phyloP scores from a whole-genome alignment of 2,113 vertebrate species.

The Diadophis punctatus region DNA sequence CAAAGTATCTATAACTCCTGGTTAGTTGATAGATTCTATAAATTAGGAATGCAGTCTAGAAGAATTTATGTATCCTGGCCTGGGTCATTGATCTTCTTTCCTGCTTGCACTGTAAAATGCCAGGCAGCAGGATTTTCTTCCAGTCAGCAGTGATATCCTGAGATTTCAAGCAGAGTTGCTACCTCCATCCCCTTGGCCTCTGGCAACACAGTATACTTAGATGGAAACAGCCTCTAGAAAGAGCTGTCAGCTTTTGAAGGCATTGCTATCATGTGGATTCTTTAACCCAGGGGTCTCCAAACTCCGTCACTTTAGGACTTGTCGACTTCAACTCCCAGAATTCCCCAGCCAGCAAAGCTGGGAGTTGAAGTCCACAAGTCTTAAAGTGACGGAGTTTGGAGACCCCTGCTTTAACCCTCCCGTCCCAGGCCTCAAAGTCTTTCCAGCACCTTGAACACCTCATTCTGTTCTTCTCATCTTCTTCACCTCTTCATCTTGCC shows the following conservation, averaged over 20 bases:
- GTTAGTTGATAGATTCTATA: background rate
- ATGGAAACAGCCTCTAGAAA: background rate
- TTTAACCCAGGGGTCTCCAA: too few relatives aligned
- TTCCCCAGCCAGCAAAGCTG: too few relatives aligned
- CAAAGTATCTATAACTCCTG: background rate
- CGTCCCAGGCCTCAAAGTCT: background rate
- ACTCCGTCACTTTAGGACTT: too few relatives aligned
- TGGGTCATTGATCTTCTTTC: background rate
- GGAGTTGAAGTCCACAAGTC: too few relatives aligned
- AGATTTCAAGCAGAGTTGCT: background rate
- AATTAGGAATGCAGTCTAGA: background rate
- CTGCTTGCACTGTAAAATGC: background rate
- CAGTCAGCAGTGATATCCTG: background rate
- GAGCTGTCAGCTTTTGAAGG: background rate
- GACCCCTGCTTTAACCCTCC: background rate
- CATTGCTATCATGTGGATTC: background rate
- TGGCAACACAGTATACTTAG: background rate
- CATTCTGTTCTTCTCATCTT: background rate
- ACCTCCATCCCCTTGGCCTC: background rate
- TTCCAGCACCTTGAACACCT: background rate
- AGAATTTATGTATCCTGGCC: background rate
- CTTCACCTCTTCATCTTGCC: background rate
- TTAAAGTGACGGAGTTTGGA: too few relatives aligned
- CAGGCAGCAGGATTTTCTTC: background rate
- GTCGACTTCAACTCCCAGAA: too few relatives aligned